These are phyloP conservation scores for Plutomurus gul DNA, from an alignment of 1,140 invertebrate species.

Conservation along the genomic window DNA sequence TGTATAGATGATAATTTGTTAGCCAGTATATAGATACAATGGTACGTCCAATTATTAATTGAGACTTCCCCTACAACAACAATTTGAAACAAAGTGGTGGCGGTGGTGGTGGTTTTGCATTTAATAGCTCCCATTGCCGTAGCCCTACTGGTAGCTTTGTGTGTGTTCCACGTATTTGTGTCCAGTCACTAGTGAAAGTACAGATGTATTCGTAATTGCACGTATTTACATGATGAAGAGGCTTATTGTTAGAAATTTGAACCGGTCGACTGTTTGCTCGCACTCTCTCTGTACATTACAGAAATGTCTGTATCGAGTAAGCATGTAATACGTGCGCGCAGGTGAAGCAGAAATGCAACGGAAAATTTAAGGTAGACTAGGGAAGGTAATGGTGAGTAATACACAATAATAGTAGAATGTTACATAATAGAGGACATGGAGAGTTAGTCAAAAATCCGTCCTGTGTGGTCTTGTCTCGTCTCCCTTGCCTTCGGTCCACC, in stretches of 20 bases:
- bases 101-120: too few species aligned
- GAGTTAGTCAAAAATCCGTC: not conserved
- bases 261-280: too few species aligned
- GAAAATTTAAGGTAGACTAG: not conserved
- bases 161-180: too few species aligned
- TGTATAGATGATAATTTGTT: too few species aligned
- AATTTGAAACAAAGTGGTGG: too few species aligned
- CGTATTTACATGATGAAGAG: not conserved
- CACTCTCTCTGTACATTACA: too few species aligned
- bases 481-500: not conserved
- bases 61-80: too few species aligned
- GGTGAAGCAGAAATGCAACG: not conserved
- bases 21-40: too few species aligned
- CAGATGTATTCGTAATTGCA: not conserved
- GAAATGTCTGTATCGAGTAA: not conserved
- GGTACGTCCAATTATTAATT: too few species aligned
- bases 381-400: slow-evolving; percentile 1
- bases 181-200: too few species aligned
- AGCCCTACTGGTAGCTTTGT: too few species aligned
- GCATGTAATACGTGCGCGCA: not conserved
- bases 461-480: not conserved
- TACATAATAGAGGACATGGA: not conserved
- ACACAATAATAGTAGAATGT: not conserved
- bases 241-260: not conserved
- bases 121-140: too few species aligned